phyloP scores from a whole-genome alignment of 1,140 invertebrate species.

The Leptestheria dahalacensis region DNA sequence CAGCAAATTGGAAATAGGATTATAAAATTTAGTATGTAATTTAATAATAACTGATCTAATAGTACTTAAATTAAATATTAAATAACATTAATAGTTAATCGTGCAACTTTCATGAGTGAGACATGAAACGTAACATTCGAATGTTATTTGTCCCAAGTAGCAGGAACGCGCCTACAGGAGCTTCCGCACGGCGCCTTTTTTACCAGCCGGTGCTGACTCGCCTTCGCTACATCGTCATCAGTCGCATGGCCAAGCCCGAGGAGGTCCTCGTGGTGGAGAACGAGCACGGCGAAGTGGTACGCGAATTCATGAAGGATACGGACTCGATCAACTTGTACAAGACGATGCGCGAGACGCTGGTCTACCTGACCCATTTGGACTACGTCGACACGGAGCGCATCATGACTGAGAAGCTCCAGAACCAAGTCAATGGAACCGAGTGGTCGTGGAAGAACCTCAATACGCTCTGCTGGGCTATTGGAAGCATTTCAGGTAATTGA shows the following conservation, averaged over 20 bases:
- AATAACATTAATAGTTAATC: no score
- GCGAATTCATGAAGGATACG: constrained; percentile 99
- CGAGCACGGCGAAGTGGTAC: constrained; percentile 97
- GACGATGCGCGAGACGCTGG: constrained; percentile 97
- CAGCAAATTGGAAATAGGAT: no score
- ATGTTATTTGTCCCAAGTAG: background rate
- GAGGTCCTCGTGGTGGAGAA: constrained; percentile 99
- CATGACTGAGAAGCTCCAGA: constrained; percentile 97
- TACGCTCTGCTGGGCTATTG: constrained; percentile 98
- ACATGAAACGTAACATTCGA: no score
- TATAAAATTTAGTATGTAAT: no score
- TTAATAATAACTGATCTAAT: no score
- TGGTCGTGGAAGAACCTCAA: constrained; percentile 99
- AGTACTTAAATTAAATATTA: no score
- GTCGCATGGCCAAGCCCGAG: constrained; percentile 98
- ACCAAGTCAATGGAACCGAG: constrained; percentile 96
- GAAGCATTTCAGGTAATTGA: constrained; percentile 84
- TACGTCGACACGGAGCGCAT: constrained; percentile 94
- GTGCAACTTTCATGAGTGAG: no score
- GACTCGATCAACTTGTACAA: constrained; percentile 99
- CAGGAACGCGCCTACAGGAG: background rate
- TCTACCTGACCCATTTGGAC: constrained; percentile 97
- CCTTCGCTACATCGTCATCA: constrained; percentile 97
- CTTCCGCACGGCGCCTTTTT: constrained; percentile 10
- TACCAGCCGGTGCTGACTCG: constrained; percentile 22